Base-by-base conservation (phyloP, 2,888 invertebrate genomes). In the Gymnocheta viridis region DNA sequence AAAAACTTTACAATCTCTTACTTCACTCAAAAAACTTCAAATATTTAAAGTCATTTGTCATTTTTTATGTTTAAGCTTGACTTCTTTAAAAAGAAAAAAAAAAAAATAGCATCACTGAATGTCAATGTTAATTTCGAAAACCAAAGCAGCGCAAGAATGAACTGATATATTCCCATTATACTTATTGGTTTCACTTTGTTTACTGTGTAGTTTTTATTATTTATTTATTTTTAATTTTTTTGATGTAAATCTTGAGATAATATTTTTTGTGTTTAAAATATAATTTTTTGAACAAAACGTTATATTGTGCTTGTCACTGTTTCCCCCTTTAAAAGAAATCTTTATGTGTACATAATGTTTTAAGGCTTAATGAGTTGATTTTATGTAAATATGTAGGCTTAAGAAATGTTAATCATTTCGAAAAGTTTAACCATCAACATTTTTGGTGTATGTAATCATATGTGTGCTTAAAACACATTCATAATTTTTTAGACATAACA, bases 211-310 rank as follows among this genome's bases (percentile, higher is more conserved):
- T 54, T 62, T 35, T 67, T 29, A 0, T 12, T 56, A 17, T 62
- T 41, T 27, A 14, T 56, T 64, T 38, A 4, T 47, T 64, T 54
- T 67, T n/a, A n/a, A 24, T 60, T 22, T 47, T 70, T 62, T 72
- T 80, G 83, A 83, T 83, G 83, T 83, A 83, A 83, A 77, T 77
- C 76, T 66, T 44, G 47, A 80, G 80, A 76, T 83, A 80, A 80
- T 60, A 79, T 70, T 66, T 78, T 69, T 72, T 73, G 64, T 83
- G 24, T 41, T 80, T 66, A 66, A 72, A 76, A 80, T 80, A 77
- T 72, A 22, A 72, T 54, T 80, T 66, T 60, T 60, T 54, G 17
- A 76, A 80, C 83, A 83, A 83, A 83, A 83, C 80, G 80, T 83
- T 83, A 72, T 72, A 66, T 80, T 83, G 72, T 67, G 83, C 80